Base-by-base conservation (phyloP, 2,797 vertebrate genomes). In the Molossus molossus region DNA sequence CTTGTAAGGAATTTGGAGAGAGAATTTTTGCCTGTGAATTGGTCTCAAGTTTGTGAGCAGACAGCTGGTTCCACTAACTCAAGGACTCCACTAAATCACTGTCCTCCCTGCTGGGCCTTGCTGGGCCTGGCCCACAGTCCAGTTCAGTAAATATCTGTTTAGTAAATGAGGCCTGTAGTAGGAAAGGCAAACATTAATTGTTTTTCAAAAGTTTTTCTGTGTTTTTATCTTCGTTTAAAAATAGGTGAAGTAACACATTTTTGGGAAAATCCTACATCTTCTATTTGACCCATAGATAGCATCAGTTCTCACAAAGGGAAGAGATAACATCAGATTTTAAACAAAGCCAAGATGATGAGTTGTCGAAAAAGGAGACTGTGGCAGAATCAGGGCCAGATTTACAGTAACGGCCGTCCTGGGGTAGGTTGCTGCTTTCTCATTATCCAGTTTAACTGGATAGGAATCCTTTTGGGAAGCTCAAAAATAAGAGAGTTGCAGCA, bases 161-260 rank as follows among this genome's bases (percentile, higher is more conserved):
- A 80, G 65, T 58, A 21, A 90, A 72, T 6, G 40, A 81, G 29
- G 17, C 85, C 55, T 62, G 21, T 33, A n/a, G 23, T 3, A 27
- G 18, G 8, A 50, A 76, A 60, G 10, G 3, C 15, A 40, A 87
- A 65, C 33, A 21, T 55, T 2, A 60, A 65, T 20, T 13, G 14
- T 9, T 37, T 90, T 84, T 67, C 37, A 53, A 33, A 67, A n/a
- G 4, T 23, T 60, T 67, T 83, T n/a, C 27, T 87, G n/a, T 40
- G 29, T 73, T 92, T 94, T 73, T 90, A 62, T 82, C 82, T 72
- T 92, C 62, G 67, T 93, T 79, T 72, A 37, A 64, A 73, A 93
- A 33, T 33, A 55, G 29, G 53, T 77, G 48, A 79, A 57, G n/a
- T 45, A 72, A 33, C 53, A 70, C 12, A 40, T 6, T 75, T 96